A percentile compares a stretch with the other conserved stretches of the same genome.
Conservation (phyloP, 2,113 vertebrate species). For the Gambusia affinis region DNA sequence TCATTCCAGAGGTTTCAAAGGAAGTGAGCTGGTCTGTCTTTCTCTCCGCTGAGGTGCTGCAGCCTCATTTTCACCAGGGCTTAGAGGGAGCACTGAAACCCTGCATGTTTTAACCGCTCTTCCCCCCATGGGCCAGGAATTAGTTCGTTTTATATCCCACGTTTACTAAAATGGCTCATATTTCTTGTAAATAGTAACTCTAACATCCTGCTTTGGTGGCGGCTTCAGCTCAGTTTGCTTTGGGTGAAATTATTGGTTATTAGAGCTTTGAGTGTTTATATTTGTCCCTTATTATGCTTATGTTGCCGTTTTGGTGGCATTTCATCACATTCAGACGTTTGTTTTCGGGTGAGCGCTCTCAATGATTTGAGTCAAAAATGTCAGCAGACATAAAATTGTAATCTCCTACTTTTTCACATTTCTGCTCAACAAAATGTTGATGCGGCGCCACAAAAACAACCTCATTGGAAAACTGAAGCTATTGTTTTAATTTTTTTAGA, state of each 20-base stretch:
- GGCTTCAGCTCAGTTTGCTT: slow-evolving; percentile 11
- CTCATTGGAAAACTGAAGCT: slow-evolving; percentile 10
- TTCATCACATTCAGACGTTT: slow-evolving; percentile 20
- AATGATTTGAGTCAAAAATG: too few relatives aligned
- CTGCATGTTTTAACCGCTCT: slow-evolving; percentile 61
- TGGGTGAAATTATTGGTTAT: slow-evolving; percentile 31
- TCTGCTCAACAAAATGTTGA: neutral
- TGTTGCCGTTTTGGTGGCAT: slow-evolving; percentile 3
- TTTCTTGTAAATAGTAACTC: slow-evolving; percentile 67
- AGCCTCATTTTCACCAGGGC: slow-evolving; percentile 63
- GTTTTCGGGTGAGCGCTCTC: neutral
- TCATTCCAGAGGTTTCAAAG: neutral
- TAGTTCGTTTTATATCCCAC: slow-evolving; percentile 11
- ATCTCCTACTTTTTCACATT: neutral
- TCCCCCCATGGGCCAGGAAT: slow-evolving; percentile 28
- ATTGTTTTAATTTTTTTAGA: neutral
- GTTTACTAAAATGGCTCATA: slow-evolving; percentile 10
- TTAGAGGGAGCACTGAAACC: slow-evolving; percentile 80
- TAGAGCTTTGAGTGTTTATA: slow-evolving; percentile 14
- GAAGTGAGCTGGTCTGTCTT: slow-evolving; percentile 42
- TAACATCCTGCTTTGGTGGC: slow-evolving; percentile 38
- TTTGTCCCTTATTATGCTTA: slow-evolving; percentile 33
- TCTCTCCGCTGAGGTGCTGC: slow-evolving; percentile 34
- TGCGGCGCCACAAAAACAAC: neutral
- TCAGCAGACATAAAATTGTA: too few relatives aligned